Base-by-base conservation (phyloP, 2,888 invertebrate genomes). In the Ctenicera cuprea region DNA sequence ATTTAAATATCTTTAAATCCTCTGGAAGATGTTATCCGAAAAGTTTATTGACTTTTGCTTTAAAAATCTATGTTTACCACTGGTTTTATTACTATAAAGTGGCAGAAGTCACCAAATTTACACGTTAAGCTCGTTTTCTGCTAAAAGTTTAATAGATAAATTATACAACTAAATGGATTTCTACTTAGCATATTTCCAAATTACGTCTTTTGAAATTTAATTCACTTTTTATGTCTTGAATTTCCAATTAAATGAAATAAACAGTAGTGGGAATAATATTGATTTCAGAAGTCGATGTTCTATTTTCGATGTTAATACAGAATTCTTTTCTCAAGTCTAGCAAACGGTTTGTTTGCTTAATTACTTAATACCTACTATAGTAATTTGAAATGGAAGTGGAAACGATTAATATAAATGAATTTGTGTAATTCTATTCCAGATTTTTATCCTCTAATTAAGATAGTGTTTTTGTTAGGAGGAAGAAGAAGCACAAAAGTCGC, bases 381-480 rank as follows among this genome's bases (percentile, higher is more conserved):
- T 5, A 22, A 50, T 22, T 12, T 12, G 2, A 50, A 20, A 50
- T 50, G 50, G 22, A 50, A 45, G 45, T 45, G 45, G 45, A 45
- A 45, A 18, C 18, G 45, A 45, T 45, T 45, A 45, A 45, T 45
- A 45, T 45, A 45, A 22, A 52, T 30, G 22, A 52, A 52, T 52
- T 26, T 22, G 0, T 57, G 2, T 57, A 16, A 37, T 37, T 14
- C 57, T 57, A 37, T 57, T 57, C 20, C 20, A 14, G 30, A 22
- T 16, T 50, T 16, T 30, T n/a, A 16, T 33, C 14, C 57, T 16
- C 57, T 37, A 57, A 57, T 57, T 57, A 57, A 54, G 57, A 37
- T 33, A 11, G 18, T 11, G 33, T 33, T 57, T 57, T 33, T 12
- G 57, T 33, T 11, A 14, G 16, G 18, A 45, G 45, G 16, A 37